Evolutionary conservation across 2,113 vertebrate genomes (phyloP).

Genomic region (Pimephales promelas): DNA sequence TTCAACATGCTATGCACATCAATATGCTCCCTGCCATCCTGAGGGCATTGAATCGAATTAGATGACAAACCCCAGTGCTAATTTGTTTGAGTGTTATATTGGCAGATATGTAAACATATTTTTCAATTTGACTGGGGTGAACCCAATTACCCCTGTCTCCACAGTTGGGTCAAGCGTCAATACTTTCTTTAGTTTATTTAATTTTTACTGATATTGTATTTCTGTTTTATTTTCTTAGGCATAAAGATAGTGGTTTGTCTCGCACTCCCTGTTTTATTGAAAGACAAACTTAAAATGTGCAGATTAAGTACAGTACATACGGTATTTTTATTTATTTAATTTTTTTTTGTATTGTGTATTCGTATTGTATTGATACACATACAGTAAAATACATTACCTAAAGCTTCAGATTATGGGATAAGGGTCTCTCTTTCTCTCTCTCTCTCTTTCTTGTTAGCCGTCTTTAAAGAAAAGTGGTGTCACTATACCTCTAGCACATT

Average conservation of each 20-base stretch:
- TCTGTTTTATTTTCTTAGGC: background rate
- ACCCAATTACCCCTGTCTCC: conserved; percentile 17
- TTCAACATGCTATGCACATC: conserved; percentile 7
- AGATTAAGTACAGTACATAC: background rate
- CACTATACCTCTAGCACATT: background rate
- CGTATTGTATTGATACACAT: background rate
- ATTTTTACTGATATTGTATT: conserved; percentile 26
- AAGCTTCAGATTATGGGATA: conserved; percentile 3
- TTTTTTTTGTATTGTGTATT: background rate
- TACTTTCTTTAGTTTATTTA: conserved; percentile 25
- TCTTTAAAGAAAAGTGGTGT: conserved; percentile 31
- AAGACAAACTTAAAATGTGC: background rate
- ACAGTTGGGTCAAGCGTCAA: conserved; percentile 11
- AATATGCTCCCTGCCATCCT: conserved; percentile 17
- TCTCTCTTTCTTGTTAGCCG: conserved; percentile 11
- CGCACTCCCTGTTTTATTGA: background rate
- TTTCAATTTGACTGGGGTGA: background rate
- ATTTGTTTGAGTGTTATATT: conserved; percentile 16
- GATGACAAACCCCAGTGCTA: background rate
- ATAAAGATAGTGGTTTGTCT: background rate
- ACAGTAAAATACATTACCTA: background rate
- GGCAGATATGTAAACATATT: conserved; percentile 1
- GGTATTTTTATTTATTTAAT: too few relatives aligned
- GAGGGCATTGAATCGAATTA: background rate
- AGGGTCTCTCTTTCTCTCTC: background rate